Percentiles rank a stretch among this genome's conserved stretches.
Evolutionary conservation across 2,113 vertebrate species (phyloP).

Genomic region (Syngnathoides biaculeatus): DNA sequence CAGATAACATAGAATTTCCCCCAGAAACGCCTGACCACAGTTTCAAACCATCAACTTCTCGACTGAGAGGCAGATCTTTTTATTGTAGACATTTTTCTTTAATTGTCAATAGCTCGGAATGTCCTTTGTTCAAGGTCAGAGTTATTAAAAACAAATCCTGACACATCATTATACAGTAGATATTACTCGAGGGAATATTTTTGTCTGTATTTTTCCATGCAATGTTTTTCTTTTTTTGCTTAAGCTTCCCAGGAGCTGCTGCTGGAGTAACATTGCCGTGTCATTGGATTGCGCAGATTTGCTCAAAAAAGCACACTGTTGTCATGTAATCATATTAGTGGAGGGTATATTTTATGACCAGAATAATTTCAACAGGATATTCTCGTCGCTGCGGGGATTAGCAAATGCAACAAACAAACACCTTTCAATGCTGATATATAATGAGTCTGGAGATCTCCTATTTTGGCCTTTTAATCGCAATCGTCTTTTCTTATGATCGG

Average conservation of each 20-base stretch:
- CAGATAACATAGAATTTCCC: no score
- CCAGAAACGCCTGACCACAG: no score
- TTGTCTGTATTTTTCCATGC: no score
- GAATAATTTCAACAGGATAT: constrained; percentile 32
- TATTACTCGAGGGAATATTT: no score
- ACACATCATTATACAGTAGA: no score
- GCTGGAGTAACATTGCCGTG: constrained; percentile 27
- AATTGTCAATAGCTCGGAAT: no score
- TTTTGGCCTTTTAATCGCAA: background rate
- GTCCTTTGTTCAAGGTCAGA: no score
- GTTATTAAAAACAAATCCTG: no score
- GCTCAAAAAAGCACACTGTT: constrained; percentile 40
- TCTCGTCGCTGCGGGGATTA: constrained; percentile 3
- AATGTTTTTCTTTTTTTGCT: no score
- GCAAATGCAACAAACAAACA: constrained; percentile 2
- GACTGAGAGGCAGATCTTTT: no score
- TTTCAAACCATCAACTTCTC: no score
- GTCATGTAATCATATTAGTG: constrained; percentile 39
- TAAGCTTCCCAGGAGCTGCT: constrained; percentile 37
- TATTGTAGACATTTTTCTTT: no score
- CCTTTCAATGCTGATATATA: background rate
- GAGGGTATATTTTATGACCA: constrained; percentile 11
- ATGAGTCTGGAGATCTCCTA: background rate
- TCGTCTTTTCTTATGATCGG: background rate
- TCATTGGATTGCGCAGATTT: constrained; percentile 54